Percentiles rank a stretch among this genome's conserved stretches.
phyloP scores from a whole-genome alignment of 2,113 vertebrate species.

The Dicerorhinus sumatrensis region DNA sequence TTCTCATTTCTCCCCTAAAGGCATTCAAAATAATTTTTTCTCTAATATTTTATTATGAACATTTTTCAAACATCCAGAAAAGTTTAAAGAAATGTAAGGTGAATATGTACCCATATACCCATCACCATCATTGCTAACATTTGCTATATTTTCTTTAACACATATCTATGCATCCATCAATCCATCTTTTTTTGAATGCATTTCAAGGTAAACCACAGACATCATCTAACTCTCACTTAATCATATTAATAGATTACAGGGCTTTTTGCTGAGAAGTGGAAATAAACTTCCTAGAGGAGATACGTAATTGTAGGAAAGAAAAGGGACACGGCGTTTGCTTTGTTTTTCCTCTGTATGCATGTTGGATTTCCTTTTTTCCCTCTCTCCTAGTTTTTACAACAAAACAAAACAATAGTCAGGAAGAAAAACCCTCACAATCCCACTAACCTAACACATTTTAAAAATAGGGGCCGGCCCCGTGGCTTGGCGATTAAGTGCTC shows the following conservation, averaged over 20 bases:
- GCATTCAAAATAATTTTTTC: background rate
- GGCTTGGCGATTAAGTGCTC: no score
- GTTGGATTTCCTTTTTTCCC: background rate
- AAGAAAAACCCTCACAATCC: background rate
- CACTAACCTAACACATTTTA: constrained; percentile 1
- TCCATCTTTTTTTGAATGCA: background rate
- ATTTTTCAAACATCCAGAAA: constrained; percentile 20
- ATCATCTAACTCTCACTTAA: background rate
- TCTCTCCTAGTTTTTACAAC: background rate
- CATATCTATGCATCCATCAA: background rate
- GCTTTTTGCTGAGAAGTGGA: background rate
- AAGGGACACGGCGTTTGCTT: background rate
- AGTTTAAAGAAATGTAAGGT: constrained; percentile 13
- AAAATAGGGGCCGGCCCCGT: background rate
- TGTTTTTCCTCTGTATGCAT: background rate
- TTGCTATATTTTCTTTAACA: background rate
- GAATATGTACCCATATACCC: background rate
- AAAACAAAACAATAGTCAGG: background rate
- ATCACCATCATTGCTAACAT: background rate
- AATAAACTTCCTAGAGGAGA: background rate
- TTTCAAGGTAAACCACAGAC: background rate
- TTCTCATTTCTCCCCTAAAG: background rate
- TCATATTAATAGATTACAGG: background rate
- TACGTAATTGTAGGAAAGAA: background rate
- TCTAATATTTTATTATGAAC: constrained; percentile 10